Evolutionary conservation across 2,797 vertebrate genomes (phyloP).

Genomic region (Neoniphon sammara): DNA sequence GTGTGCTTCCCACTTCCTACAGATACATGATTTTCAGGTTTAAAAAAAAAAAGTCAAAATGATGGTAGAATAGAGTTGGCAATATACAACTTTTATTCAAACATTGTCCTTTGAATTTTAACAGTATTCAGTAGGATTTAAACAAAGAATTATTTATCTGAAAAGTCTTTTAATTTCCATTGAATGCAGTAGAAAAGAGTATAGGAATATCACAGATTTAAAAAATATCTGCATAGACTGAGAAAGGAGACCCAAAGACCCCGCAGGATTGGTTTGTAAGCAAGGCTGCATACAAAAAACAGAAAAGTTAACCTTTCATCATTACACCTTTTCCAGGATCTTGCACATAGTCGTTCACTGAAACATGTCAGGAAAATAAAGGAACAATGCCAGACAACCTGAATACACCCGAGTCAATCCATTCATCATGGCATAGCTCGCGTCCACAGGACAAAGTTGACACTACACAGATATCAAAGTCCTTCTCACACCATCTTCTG

Average conservation of each 20-base stretch:
- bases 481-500: slow-evolving; percentile 7
- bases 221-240: slow-evolving; percentile 80
- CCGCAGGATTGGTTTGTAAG: slow-evolving; percentile 52
- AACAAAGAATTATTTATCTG: slow-evolving; percentile 58
- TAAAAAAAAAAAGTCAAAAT: slow-evolving; percentile 34
- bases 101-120: slow-evolving; percentile 68
- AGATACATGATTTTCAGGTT: slow-evolving; percentile 54
- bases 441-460: slow-evolving; percentile 56
- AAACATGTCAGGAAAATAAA: slow-evolving; percentile 20
- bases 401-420: slow-evolving; percentile 19
- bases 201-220: slow-evolving; percentile 62
- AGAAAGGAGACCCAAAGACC: slow-evolving; percentile 52
- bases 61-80: slow-evolving; percentile 36
- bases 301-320: slow-evolving; percentile 29
- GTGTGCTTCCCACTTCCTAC: slow-evolving; percentile 6
- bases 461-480: slow-evolving; percentile 26
- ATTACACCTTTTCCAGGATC: slow-evolving; percentile 32
- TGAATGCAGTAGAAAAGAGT: slow-evolving; percentile 78
- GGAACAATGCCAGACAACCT: background rate
- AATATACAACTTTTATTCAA: slow-evolving; percentile 80
- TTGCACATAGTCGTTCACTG: slow-evolving; percentile 33
- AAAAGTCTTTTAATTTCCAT: slow-evolving; percentile 53
- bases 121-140: slow-evolving; percentile 70
- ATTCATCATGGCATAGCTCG: slow-evolving; percentile 16
- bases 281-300: slow-evolving; percentile 31